Evolutionary conservation across 2,113 vertebrate species (phyloP).

Genomic region (Budorcas taxicolor): DNA sequence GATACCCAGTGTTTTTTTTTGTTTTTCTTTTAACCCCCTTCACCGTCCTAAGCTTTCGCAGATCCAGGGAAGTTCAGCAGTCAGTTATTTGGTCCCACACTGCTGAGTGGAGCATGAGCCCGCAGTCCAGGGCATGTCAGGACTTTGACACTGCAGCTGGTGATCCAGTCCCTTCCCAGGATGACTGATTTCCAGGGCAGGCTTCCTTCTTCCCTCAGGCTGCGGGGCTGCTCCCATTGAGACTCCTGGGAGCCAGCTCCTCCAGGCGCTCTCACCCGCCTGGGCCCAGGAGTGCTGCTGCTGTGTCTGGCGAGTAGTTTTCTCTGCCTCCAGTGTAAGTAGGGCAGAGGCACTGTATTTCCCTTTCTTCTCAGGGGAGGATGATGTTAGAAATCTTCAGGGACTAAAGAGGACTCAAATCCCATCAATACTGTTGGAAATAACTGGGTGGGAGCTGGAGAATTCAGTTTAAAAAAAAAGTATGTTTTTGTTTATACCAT

Average conservation of each 20-base stretch:
- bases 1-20: background rate
- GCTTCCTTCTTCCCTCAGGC: background rate
- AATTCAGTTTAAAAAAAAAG: background rate
- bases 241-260: background rate
- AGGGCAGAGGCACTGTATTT: constrained; percentile 45
- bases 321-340: constrained; percentile 27
- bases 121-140: background rate
- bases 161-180: background rate
- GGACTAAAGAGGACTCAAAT: background rate
- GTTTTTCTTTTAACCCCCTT: background rate
- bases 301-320: constrained; percentile 50
- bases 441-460: background rate
- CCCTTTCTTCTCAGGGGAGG: constrained; percentile 36
- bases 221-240: background rate
- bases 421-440: background rate
- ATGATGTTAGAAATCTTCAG: constrained; percentile 2
- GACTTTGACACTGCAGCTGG: background rate
- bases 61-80: background rate
- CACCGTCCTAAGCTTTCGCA: background rate
- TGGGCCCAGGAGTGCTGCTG: background rate
- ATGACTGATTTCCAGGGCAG: background rate
- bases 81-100: background rate
- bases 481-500: background rate
- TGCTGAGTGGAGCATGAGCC: background rate
- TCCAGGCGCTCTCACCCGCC: background rate